Evolutionary conservation across 2,888 invertebrate species (phyloP).

Genomic region (Argyra leucocephala): DNA sequence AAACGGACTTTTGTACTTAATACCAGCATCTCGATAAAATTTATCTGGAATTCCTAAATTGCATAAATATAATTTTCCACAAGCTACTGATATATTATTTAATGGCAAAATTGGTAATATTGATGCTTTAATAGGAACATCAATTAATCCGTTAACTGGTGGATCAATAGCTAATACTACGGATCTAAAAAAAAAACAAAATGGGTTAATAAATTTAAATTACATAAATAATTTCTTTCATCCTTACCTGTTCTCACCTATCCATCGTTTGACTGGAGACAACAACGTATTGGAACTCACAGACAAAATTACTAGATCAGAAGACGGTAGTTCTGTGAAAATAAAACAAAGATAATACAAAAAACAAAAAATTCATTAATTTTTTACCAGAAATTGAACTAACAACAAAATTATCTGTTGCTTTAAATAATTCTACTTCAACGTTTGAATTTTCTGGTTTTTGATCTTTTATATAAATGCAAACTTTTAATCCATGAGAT

Average conservation of each 20-base stretch:
- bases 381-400: constrained; percentile 43
- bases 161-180: constrained; percentile 69
- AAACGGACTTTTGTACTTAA: constrained; percentile 76
- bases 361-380: constrained; percentile 9
- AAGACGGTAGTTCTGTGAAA: constrained; percentile 40
- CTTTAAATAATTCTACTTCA: constrained; percentile 57
- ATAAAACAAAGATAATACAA: neutral
- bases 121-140: constrained; percentile 55
- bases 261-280: constrained; percentile 55
- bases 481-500: constrained; percentile 67
- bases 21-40: constrained; percentile 64
- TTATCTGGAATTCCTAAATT: constrained; percentile 73
- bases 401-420: constrained; percentile 53
- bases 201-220: neutral
- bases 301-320: constrained; percentile 43
- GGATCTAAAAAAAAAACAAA: constrained; percentile 43
- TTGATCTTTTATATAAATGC: constrained; percentile 50
- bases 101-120: constrained; percentile 63
- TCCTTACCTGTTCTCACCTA: constrained; percentile 50
- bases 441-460: constrained; percentile 44
- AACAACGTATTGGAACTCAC: constrained; percentile 40
- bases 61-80: constrained; percentile 72
- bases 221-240: neutral
- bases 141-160: constrained; percentile 56
- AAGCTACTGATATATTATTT: constrained; percentile 48